phyloP scores from a whole-genome alignment of 2,888 invertebrate species.

The Synanthedon vespiformis region DNA sequence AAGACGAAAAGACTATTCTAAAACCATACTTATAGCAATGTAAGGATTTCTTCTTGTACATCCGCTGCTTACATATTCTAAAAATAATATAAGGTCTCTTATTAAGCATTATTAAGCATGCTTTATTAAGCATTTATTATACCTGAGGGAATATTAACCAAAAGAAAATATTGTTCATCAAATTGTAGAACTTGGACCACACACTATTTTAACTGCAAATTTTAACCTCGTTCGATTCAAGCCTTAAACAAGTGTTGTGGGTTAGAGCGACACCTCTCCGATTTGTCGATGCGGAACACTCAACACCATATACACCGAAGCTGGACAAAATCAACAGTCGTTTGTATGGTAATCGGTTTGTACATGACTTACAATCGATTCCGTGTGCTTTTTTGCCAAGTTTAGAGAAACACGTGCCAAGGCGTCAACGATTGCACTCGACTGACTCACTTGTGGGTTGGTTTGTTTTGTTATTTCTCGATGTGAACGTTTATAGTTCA shows the following conservation, averaged over 20 bases:
- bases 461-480: background rate
- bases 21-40: too few relatives aligned
- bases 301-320: background rate
- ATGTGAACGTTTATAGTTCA: background rate
- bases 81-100: too few relatives aligned
- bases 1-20: too few relatives aligned
- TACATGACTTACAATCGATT: constrained; percentile 1
- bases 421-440: background rate
- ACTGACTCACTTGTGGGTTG: constrained; percentile 8
- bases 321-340: constrained; percentile 5
- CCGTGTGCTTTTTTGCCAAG: constrained; percentile 10
- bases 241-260: constrained; percentile 9
- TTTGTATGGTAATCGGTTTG: constrained; percentile 19
- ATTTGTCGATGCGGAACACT: constrained; percentile 10
- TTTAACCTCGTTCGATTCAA: background rate
- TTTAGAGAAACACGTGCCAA: constrained; percentile 16
- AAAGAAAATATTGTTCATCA: too few relatives aligned
- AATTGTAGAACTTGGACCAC: background rate
- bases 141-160: too few relatives aligned
- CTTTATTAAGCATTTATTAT: too few relatives aligned
- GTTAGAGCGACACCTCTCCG: constrained; percentile 5
- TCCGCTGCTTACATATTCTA: too few relatives aligned
- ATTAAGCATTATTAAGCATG: too few relatives aligned
- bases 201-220: background rate
- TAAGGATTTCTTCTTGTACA: too few relatives aligned